Percentiles rank a stretch among this genome's conserved stretches.
These are phyloP conservation scores for Condylura cristata DNA, from an alignment of 2,113 vertebrate species.

Conservation along the genomic window DNA sequence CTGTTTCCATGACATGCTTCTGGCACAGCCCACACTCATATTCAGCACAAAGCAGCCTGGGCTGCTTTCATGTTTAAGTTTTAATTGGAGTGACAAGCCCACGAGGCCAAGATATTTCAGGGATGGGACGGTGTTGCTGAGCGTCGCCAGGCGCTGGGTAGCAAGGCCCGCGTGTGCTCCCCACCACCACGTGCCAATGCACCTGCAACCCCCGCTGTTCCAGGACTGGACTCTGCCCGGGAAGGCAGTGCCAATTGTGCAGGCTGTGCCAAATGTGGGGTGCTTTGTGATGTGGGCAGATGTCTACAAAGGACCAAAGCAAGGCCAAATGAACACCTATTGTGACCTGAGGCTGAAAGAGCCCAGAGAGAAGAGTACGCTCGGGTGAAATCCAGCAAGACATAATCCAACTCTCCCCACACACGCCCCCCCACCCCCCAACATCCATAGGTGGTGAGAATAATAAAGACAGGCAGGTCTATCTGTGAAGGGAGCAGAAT, in stretches of 20 bases:
- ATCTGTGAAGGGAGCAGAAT: background rate
- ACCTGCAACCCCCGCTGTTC: conserved; percentile 85
- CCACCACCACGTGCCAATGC: conserved; percentile 79
- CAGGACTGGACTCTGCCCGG: conserved; percentile 79
- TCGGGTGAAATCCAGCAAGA: background rate
- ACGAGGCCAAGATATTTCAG: conserved; percentile 73
- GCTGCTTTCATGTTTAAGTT: conserved; percentile 68
- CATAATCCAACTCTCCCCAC: background rate
- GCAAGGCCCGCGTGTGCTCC: conserved; percentile 14
- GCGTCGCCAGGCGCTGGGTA: conserved; percentile 69
- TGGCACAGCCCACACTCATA: conserved; percentile 15
- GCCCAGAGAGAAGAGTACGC: background rate
- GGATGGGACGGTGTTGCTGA: conserved; percentile 57
- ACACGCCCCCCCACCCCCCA: fast-evolving
- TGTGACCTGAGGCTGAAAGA: conserved; percentile 69
- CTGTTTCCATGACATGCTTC: background rate
- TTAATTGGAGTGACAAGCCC: conserved; percentile 70
- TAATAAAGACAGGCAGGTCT: background rate
- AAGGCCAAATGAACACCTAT: conserved; percentile 77
- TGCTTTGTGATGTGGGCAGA: conserved; percentile 81
- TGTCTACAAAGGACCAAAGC: conserved; percentile 78
- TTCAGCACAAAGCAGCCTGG: background rate
- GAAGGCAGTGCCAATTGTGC: conserved; percentile 77
- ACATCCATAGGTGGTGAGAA: background rate
- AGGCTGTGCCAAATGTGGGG: conserved; percentile 76